Evolutionary conservation across 2,888 invertebrate species (phyloP).

Genomic region (Blastobasis adustella): DNA sequence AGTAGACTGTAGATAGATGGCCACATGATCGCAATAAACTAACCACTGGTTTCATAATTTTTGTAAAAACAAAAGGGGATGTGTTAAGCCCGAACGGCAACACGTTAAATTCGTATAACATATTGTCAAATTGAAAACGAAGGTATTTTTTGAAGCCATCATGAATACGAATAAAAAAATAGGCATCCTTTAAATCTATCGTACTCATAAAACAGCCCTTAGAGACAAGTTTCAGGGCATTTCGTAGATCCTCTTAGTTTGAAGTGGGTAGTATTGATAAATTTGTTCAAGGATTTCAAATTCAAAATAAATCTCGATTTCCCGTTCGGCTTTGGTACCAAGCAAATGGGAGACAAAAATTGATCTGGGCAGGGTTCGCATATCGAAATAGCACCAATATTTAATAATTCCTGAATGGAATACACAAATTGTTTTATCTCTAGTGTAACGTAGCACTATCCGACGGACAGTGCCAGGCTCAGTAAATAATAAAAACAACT

Average conservation of each 20-base stretch:
- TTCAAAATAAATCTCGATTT: constrained; percentile 1
- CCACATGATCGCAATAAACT: not conserved
- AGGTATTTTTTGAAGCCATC: not conserved
- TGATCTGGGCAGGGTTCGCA: no score
- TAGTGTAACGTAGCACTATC: no score
- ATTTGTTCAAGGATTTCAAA: not conserved
- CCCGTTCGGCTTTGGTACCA: not conserved
- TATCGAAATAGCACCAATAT: no score
- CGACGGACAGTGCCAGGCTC: no score
- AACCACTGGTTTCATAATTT: not conserved
- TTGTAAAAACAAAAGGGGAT: constrained; percentile 1
- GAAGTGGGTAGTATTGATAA: not conserved
- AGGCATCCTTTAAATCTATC: no score
- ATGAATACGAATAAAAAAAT: not conserved
- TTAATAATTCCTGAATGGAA: no score
- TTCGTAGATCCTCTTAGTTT: constrained; percentile 1
- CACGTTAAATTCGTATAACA: not conserved
- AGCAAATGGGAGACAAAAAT: not conserved
- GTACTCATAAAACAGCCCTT: not conserved
- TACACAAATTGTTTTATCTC: no score
- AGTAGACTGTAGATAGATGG: not conserved
- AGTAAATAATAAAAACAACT: no score
- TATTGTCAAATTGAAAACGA: not conserved
- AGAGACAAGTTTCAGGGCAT: not conserved
- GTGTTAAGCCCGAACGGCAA: constrained; percentile 1